phyloP scores from a whole-genome alignment of 2,888 invertebrate genomes.

The Plemyria rubiginata region DNA sequence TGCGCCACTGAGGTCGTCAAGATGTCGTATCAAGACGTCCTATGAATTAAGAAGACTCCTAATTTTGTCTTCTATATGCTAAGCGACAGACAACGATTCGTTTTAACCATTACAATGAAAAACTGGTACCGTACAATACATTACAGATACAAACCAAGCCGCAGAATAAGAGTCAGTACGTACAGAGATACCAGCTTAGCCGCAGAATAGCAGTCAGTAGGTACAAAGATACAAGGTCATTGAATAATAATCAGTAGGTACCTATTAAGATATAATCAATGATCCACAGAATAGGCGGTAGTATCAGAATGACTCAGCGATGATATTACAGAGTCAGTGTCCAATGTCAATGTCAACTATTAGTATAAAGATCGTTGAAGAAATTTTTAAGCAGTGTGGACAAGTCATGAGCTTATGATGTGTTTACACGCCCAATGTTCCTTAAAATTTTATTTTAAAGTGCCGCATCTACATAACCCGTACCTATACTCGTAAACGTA shows the following conservation, averaged over 20 bases:
- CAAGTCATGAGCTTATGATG: background rate
- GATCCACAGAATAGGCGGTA: background rate
- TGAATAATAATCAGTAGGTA: background rate
- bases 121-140: background rate
- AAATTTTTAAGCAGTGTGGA: conserved; percentile 15
- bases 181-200: background rate
- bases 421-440: too few species aligned
- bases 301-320: conserved; percentile 16
- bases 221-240: background rate
- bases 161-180: background rate
- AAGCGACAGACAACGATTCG: too few species aligned
- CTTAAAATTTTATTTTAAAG: too few species aligned
- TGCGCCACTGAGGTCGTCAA: too few species aligned
- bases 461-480: too few species aligned
- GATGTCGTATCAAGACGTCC: too few species aligned
- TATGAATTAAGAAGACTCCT: too few species aligned
- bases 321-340: background rate
- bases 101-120: too few species aligned
- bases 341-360: conserved; percentile 24
- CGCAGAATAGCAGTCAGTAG: background rate
- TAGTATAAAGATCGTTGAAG: conserved; percentile 18
- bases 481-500: too few species aligned
- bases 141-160: conserved; percentile 1
- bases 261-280: background rate
- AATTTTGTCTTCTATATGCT: too few species aligned